These are phyloP conservation scores for Laupala kohalensis DNA, from an alignment of 1,140 invertebrate species.

Conservation along the genomic window DNA sequence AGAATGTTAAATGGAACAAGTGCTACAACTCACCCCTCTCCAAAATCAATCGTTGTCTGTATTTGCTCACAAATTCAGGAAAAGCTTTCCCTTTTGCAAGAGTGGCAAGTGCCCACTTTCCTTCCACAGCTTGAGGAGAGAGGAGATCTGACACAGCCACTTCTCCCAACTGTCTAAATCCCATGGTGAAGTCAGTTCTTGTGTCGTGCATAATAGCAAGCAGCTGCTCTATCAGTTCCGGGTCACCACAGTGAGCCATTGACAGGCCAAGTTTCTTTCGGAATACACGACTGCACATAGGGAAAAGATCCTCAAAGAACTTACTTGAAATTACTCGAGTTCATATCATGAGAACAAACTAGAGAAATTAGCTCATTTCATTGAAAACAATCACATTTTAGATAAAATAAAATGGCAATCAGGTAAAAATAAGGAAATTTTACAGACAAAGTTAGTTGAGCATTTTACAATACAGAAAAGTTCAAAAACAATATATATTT, in stretches of 20 bases:
- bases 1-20: too few species aligned
- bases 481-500: not conserved
- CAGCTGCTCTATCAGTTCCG: conserved; percentile 36
- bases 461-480: not conserved
- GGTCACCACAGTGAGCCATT: conserved; percentile 29
- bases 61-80: conserved; percentile 28
- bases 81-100: conserved; percentile 30
- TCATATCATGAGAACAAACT: too few species aligned
- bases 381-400: too few species aligned
- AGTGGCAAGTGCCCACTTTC: conserved; percentile 34
- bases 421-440: too few species aligned
- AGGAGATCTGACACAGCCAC: conserved; percentile 30
- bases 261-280: conserved; percentile 34
- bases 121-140: conserved; percentile 23
- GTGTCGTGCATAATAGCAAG: conserved; percentile 45
- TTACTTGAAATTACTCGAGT: too few species aligned
- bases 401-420: too few species aligned
- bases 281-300: not conserved
- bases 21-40: too few species aligned
- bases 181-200: conserved; percentile 47
- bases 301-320: not conserved
- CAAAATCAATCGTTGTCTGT: not conserved
- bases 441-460: not conserved
- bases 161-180: conserved; percentile 42
- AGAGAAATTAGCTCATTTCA: not conserved